Conservation (phyloP, 2,113 vertebrate genomes). For the Syngnathoides biaculeatus region DNA sequence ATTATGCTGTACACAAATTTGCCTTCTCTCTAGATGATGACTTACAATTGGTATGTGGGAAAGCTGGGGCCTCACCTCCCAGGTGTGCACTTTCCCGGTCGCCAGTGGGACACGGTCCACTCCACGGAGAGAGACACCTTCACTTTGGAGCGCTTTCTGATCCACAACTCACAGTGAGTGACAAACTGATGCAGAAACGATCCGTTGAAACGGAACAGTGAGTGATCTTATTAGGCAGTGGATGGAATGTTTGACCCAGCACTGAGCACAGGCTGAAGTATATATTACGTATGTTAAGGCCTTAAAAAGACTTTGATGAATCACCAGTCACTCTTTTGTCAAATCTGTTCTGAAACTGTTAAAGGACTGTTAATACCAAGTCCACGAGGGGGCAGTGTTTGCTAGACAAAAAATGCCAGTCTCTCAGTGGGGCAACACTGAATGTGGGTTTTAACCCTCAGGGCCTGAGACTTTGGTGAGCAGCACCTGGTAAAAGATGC, state of each 20-base stretch:
- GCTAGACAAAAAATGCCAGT: slow-evolving; percentile 63
- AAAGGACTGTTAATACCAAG: slow-evolving; percentile 57
- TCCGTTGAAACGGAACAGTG: slow-evolving; percentile 26
- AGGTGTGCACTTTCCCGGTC: slow-evolving; percentile 84
- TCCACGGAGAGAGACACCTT: slow-evolving; percentile 75
- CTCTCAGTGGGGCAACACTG: slow-evolving; percentile 54
- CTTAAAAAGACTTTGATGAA: slow-evolving; percentile 64
- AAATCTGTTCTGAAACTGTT: slow-evolving; percentile 38
- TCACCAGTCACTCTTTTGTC: slow-evolving; percentile 58
- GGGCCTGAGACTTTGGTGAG: slow-evolving; percentile 22
- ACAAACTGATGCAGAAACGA: background rate
- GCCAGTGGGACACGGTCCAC: slow-evolving; percentile 80
- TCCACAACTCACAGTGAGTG: slow-evolving; percentile 87
- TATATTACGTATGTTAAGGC: slow-evolving; percentile 37
- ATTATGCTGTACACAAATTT: no score
- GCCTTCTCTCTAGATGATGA: slow-evolving; percentile 85
- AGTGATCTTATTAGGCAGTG: slow-evolving; percentile 58
- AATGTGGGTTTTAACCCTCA: slow-evolving; percentile 55
- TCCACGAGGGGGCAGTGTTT: slow-evolving; percentile 81
- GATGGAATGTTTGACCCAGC: slow-evolving; percentile 2
- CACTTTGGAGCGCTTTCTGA: slow-evolving; percentile 88
- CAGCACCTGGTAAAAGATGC: slow-evolving; percentile 9
- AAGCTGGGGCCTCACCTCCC: slow-evolving; percentile 85
- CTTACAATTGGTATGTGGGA: slow-evolving; percentile 91
- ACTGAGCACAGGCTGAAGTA: slow-evolving; percentile 38